Conservation (phyloP, 2,113 vertebrate genomes). For the Tapirus terrestris region DNA sequence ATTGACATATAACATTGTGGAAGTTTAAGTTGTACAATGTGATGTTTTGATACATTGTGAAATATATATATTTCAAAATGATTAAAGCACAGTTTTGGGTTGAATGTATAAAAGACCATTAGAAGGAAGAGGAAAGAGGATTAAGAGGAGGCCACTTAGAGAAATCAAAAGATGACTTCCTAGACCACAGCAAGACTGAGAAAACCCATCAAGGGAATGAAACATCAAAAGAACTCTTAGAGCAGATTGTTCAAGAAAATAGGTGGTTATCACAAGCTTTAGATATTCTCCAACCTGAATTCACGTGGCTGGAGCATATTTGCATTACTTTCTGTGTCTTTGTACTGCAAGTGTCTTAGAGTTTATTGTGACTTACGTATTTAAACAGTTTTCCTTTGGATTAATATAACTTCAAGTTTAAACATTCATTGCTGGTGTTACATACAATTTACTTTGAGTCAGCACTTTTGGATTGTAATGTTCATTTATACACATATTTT, state of each 20-base stretch:
- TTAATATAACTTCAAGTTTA: slow-evolving; percentile 31
- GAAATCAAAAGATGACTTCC: slow-evolving; percentile 25
- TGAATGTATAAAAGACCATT: neutral
- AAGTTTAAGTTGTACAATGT: neutral
- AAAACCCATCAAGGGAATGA: neutral
- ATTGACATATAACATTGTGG: neutral
- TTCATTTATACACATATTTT: slow-evolving; percentile 1
- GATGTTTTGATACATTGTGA: neutral
- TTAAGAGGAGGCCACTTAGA: neutral
- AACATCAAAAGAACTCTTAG: neutral
- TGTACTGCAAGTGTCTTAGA: neutral
- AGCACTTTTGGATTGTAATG: neutral
- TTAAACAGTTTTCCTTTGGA: slow-evolving; percentile 50
- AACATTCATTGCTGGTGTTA: neutral
- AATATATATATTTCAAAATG: neutral
- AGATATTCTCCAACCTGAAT: neutral
- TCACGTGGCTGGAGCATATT: neutral
- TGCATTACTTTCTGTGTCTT: neutral
- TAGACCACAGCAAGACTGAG: neutral
- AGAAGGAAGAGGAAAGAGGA: neutral
- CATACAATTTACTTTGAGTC: neutral
- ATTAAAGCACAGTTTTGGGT: neutral
- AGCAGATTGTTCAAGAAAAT: neutral
- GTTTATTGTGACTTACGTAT: neutral
- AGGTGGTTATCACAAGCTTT: neutral